Evolutionary conservation across 2,888 invertebrate genomes (phyloP).

Genomic region (Gibbula magus): DNA sequence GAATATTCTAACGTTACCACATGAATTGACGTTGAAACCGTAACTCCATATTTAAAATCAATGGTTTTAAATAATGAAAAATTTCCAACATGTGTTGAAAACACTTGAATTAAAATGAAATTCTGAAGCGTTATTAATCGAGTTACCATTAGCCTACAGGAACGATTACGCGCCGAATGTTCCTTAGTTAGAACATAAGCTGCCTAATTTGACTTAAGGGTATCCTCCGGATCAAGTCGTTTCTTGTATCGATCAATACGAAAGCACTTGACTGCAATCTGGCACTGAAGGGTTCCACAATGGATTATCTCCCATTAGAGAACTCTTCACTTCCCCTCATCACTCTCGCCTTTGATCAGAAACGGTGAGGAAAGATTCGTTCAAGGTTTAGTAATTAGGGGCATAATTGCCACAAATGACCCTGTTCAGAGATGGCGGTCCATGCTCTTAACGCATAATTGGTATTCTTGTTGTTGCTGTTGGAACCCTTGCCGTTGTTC

Average conservation of each 20-base stretch:
- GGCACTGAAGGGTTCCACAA: constrained; percentile 11
- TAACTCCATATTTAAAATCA: too few relatives aligned
- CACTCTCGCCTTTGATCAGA: constrained; percentile 17
- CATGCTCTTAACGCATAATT: not conserved
- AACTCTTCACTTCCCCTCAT: constrained; percentile 12
- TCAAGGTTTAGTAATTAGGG: constrained; percentile 20
- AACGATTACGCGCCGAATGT: too few relatives aligned
- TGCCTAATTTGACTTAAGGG: too few relatives aligned
- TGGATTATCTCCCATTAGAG: constrained; percentile 24
- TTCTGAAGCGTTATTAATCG: too few relatives aligned
- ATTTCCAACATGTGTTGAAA: too few relatives aligned
- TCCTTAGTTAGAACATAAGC: too few relatives aligned
- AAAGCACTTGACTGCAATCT: constrained; percentile 19
- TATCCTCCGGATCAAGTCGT: too few relatives aligned
- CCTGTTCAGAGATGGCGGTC: not conserved
- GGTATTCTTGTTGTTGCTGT: not conserved
- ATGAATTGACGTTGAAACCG: too few relatives aligned
- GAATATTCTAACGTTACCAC: too few relatives aligned
- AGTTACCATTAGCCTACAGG: too few relatives aligned
- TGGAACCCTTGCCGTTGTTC: not conserved
- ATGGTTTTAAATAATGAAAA: too few relatives aligned
- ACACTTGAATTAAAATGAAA: too few relatives aligned
- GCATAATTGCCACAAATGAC: constrained; percentile 7
- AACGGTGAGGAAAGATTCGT: not conserved
- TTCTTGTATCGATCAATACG: not conserved